These are phyloP conservation scores for Agrochola lota DNA, from an alignment of 2,888 invertebrate species.

Conservation along the genomic window DNA sequence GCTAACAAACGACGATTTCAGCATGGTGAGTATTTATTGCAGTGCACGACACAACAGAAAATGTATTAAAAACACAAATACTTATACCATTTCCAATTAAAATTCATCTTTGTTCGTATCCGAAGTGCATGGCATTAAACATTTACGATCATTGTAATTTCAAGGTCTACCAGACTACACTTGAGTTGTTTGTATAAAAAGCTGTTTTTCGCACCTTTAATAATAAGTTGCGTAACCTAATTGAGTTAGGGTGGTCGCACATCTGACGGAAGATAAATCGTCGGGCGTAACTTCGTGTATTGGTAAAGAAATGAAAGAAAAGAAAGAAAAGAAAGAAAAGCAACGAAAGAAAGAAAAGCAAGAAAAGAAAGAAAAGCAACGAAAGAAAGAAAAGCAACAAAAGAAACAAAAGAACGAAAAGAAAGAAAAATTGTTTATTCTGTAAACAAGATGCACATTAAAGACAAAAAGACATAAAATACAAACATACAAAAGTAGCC, in stretches of 20 bases:
- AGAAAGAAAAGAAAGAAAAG: too few relatives aligned
- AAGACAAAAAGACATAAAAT: too few relatives aligned
- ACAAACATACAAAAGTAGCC: too few relatives aligned
- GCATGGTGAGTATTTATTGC: background rate
- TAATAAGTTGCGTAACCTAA: background rate
- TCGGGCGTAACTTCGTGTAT: too few relatives aligned
- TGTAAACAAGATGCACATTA: too few relatives aligned
- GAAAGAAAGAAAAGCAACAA: too few relatives aligned
- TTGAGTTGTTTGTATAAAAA: slow-evolving; percentile 8
- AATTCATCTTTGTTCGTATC: background rate
- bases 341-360: too few relatives aligned
- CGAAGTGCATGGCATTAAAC: background rate
- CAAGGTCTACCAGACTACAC: slow-evolving; percentile 16
- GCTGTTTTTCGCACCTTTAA: background rate
- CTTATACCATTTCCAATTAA: slow-evolving; percentile 19
- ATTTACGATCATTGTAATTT: slow-evolving; percentile 12
- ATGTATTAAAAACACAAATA: background rate
- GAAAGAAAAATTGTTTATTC: too few relatives aligned
- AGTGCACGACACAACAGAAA: background rate
- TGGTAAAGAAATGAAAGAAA: too few relatives aligned
- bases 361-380: too few relatives aligned
- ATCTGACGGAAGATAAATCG: too few relatives aligned
- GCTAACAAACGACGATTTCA: background rate
- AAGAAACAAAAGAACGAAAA: too few relatives aligned
- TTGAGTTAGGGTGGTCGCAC: background rate